Base-by-base conservation (phyloP, 2,797 vertebrate species). In the Halcyon chelicuti region DNA sequence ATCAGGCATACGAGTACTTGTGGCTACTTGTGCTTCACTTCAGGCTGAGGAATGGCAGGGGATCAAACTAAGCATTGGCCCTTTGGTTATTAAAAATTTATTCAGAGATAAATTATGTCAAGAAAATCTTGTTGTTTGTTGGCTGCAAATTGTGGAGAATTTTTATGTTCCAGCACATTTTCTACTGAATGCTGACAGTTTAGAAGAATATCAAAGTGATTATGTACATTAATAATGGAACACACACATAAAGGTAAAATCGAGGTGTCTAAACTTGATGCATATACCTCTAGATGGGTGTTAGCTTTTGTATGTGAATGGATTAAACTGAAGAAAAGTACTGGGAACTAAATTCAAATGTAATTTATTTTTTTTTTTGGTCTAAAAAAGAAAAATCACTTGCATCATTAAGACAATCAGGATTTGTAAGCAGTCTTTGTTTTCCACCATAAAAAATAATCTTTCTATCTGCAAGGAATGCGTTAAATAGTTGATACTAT, bases 141-240 rank as follows among this genome's bases (percentile, higher is more conserved):
- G 60, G 61, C 54, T 63, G 51, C 14, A 90, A 92, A 89, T 26
- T 61, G 44, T 46, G 46, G 18, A 54, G 33, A 88, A 67, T 83
- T 87, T 87, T 88, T 88, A 60, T 0, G 0, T 91, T 92, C 33
- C 29, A 58, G 19, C 26, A 12, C 28, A 80, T 91, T 83, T 83
- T 72, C 28, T 74, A 28, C 28, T 60, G 58, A 75, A 77, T 85
- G 42, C 29, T 75, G 58, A 52, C 55, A 80, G 57, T 83, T 65
- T 46, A 91, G 63, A 91, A 91, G 44, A 86, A 88, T 91, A 82
- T 51, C 1, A 83, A 87, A 96, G 87, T 66, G 0, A 76, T 88
- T 62, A 80, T 47, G 40, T 68, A 73, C 8, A 91, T 94, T 73
- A 93, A 81, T 77, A 95, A 90, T 28, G 90, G 62, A 88, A 94